phyloP scores from a whole-genome alignment of 2,888 invertebrate genomes.

The Smittia sp. region DNA sequence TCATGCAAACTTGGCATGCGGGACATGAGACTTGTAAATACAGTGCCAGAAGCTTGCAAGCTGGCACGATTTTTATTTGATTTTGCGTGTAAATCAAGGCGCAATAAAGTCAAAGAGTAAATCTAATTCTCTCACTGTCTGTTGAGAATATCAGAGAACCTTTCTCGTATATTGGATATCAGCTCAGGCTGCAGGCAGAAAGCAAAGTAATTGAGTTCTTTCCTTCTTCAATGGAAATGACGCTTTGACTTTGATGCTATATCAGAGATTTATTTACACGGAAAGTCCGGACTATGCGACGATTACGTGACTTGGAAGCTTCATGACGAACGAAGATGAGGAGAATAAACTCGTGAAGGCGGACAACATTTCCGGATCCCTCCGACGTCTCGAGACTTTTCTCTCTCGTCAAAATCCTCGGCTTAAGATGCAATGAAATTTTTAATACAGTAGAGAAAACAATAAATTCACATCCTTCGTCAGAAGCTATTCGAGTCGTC shows the following conservation, averaged over 20 bases:
- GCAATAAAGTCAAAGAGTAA: not conserved
- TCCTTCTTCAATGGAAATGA: not conserved
- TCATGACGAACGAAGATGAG: not conserved
- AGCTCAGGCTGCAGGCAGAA: not conserved
- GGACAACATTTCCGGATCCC: too few species aligned
- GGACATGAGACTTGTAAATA: not conserved
- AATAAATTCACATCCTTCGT: too few species aligned
- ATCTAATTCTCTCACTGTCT: not conserved
- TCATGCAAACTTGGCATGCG: not conserved
- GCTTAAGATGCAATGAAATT: too few species aligned
- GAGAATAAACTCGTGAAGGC: too few species aligned
- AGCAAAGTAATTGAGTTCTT: not conserved
- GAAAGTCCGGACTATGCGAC: not conserved
- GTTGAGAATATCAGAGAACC: not conserved
- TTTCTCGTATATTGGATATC: not conserved
- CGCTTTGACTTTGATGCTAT: not conserved
- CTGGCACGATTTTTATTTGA: not conserved
- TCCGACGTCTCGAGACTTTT: too few species aligned
- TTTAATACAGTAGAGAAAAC: too few species aligned
- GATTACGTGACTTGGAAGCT: not conserved
- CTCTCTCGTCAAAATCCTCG: too few species aligned
- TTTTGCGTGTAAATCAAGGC: not conserved
- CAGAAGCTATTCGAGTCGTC: too few species aligned
- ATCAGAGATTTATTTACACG: not conserved
- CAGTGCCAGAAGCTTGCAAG: not conserved